Evolutionary conservation across 2,113 vertebrate species (phyloP).

Genomic region (Mustela nigripes): DNA sequence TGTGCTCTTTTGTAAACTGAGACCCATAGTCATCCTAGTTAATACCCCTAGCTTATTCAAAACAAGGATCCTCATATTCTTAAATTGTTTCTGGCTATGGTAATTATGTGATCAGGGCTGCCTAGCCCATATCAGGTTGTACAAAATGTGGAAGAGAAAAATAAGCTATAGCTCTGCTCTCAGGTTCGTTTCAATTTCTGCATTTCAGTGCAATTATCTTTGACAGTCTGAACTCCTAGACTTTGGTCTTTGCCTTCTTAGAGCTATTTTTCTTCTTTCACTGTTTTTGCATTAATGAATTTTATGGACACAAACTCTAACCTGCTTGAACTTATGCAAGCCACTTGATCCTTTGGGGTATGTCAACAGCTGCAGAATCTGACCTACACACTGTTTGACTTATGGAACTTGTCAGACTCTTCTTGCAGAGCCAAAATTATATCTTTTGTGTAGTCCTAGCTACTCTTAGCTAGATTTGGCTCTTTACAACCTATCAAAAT

Average conservation of each 20-base stretch:
- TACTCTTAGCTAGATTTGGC: background rate
- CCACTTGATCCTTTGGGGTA: background rate
- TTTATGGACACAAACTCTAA: slow-evolving; percentile 17
- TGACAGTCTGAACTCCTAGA: background rate
- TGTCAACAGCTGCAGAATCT: background rate
- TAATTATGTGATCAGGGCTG: background rate
- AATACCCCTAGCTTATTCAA: background rate
- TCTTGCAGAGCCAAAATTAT: background rate
- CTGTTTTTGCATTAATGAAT: slow-evolving; percentile 8
- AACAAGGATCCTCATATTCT: background rate
- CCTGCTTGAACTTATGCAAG: slow-evolving; percentile 3
- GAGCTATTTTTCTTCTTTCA: slow-evolving; percentile 43
- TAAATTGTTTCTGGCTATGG: background rate
- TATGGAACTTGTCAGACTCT: background rate
- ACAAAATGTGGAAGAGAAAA: background rate
- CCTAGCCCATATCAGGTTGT: background rate
- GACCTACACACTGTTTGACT: background rate
- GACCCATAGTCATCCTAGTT: background rate
- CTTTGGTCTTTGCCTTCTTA: slow-evolving; percentile 19
- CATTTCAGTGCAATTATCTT: slow-evolving; percentile 15
- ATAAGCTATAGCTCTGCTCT: background rate
- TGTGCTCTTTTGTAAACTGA: background rate
- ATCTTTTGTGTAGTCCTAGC: background rate
- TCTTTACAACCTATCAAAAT: background rate
- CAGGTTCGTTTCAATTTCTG: background rate